A percentile compares a stretch with the other conserved stretches of the same genome.
These are phyloP conservation scores for Dipodomys ordii DNA, from an alignment of 2,113 vertebrate genomes.

Conservation along the genomic window DNA sequence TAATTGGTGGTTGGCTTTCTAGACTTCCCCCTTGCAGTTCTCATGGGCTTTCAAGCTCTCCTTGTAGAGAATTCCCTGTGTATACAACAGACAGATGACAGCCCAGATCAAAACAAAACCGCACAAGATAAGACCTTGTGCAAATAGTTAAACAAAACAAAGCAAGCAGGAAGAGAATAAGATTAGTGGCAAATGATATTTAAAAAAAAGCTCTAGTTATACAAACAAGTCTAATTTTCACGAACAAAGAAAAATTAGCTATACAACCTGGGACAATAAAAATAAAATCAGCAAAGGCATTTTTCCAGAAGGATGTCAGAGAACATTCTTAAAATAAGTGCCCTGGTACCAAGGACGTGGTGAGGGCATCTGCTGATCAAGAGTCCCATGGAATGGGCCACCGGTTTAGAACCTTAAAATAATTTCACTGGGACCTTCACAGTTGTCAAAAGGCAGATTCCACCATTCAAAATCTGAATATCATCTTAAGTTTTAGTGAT, in stretches of 20 bases:
- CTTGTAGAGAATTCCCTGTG: neutral
- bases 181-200: slow-evolving; percentile 1
- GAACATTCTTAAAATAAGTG: neutral
- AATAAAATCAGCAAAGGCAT: slow-evolving; percentile 12
- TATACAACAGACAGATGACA: neutral
- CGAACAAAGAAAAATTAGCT: neutral
- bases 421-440: neutral
- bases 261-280: neutral
- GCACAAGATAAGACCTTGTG: slow-evolving; percentile 12
- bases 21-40: too few species aligned
- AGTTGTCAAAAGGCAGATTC: neutral
- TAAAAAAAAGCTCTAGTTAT: slow-evolving; percentile 16
- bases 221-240: neutral
- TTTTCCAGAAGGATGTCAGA: neutral
- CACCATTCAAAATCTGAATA: neutral
- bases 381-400: neutral
- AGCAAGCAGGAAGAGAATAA: slow-evolving; percentile 23
- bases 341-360: neutral
- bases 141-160: neutral
- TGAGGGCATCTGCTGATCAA: neutral
- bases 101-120: slow-evolving; percentile 2
- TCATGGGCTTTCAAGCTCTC: neutral
- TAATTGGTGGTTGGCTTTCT: neutral
- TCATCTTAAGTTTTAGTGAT: neutral
- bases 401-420: neutral